Evolutionary conservation across 2,797 vertebrate species (phyloP).

Genomic region (Melopsittacus undulatus): DNA sequence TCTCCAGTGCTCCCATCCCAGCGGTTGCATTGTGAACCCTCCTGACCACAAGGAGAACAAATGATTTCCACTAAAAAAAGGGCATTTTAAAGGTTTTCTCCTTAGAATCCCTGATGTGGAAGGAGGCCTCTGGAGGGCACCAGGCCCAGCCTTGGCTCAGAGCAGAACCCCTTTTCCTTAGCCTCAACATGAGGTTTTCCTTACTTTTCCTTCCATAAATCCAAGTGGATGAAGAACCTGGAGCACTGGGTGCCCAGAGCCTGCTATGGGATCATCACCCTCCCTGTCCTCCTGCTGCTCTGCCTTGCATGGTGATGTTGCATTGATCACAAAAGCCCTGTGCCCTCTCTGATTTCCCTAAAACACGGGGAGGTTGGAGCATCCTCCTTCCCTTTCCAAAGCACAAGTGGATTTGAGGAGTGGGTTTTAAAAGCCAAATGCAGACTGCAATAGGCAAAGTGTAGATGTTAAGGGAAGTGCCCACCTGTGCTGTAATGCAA

Average conservation of each 20-base stretch:
- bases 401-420: background rate
- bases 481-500: background rate
- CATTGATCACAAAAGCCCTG: background rate
- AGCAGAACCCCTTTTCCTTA: background rate
- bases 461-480: background rate
- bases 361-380: background rate
- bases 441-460: background rate
- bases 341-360: background rate
- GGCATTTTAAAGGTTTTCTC: background rate
- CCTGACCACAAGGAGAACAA: background rate
- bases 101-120: background rate
- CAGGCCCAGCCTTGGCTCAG: background rate
- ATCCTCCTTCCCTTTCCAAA: background rate
- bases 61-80: background rate
- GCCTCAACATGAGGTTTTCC: background rate
- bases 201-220: background rate
- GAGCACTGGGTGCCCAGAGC: background rate
- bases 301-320: fast-evolving
- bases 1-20: background rate
- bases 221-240: background rate
- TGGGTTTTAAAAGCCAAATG: background rate
- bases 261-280: background rate
- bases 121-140: background rate
- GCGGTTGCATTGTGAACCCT: background rate
- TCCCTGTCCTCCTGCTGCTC: background rate